These are phyloP conservation scores for Apamea sordens DNA, from an alignment of 2,888 invertebrate genomes.

Conservation along the genomic window DNA sequence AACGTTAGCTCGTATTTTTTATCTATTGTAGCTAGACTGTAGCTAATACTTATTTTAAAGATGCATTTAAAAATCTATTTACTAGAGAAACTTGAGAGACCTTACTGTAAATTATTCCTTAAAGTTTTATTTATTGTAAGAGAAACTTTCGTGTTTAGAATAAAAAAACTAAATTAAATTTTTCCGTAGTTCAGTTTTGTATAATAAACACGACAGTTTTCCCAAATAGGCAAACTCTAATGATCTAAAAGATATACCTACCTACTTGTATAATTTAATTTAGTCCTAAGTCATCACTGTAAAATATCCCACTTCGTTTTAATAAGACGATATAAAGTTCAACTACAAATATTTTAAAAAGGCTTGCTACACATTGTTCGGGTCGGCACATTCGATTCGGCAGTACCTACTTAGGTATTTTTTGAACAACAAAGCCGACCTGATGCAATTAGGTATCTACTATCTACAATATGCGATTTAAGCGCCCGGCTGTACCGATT, in stretches of 20 bases:
- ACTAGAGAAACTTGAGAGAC: constrained; percentile 53
- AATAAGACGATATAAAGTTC: constrained; percentile 38
- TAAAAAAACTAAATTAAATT: constrained; percentile 23
- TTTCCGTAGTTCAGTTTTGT: constrained; percentile 35
- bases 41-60: constrained; percentile 58
- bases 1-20: constrained; percentile 57
- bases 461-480: no score
- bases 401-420: not conserved
- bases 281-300: constrained; percentile 54
- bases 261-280: constrained; percentile 57
- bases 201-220: constrained; percentile 35
- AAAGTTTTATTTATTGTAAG: constrained; percentile 10
- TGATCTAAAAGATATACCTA: constrained; percentile 19
- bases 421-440: not conserved
- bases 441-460: not conserved
- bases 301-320: constrained; percentile 52
- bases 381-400: not conserved
- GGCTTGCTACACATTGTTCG: not conserved
- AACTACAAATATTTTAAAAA: constrained; percentile 14
- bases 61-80: constrained; percentile 54
- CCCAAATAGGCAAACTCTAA: constrained; percentile 14
- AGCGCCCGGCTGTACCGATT: no score
- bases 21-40: constrained; percentile 54
- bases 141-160: constrained; percentile 21
- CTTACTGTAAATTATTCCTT: constrained; percentile 33